Evolutionary conservation across 2,888 invertebrate genomes (phyloP).

Genomic region (Cataglyphis cursor): DNA sequence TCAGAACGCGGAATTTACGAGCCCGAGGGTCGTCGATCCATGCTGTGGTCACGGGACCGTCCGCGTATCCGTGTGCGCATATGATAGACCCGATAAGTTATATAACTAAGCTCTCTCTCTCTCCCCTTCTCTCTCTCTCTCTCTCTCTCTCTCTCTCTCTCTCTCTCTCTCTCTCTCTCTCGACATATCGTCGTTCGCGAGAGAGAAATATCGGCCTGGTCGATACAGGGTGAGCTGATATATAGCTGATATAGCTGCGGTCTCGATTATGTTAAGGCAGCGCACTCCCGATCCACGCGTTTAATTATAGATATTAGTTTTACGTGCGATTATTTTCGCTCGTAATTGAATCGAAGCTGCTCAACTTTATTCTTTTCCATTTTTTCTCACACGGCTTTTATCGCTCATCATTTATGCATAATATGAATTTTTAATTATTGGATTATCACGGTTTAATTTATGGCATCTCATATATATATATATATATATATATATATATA

Average conservation of each 20-base stretch:
- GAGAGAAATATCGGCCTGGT: conserved; percentile 25
- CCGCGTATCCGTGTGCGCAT: conserved; percentile 77
- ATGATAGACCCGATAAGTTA: conserved; percentile 76
- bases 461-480: not conserved
- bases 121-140: too few species aligned
- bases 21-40: conserved; percentile 64
- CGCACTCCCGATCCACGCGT: not conserved
- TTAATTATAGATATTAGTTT: conserved; percentile 30
- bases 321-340: not conserved
- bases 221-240: conserved; percentile 19
- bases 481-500: not conserved
- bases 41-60: conserved; percentile 70
- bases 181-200: conserved; percentile 32
- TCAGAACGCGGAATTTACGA: conserved; percentile 52
- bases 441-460: not conserved
- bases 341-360: not conserved
- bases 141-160: not conserved
- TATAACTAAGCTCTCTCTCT: conserved; percentile 61
- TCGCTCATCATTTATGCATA: not conserved
- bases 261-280: conserved; percentile 19
- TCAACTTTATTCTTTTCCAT: not conserved
- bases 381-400: not conserved
- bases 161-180: too few species aligned
- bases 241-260: conserved; percentile 19
- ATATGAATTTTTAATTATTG: too few species aligned